Conservation (phyloP, 2,888 invertebrate genomes). For the Melolontha melolontha region DNA sequence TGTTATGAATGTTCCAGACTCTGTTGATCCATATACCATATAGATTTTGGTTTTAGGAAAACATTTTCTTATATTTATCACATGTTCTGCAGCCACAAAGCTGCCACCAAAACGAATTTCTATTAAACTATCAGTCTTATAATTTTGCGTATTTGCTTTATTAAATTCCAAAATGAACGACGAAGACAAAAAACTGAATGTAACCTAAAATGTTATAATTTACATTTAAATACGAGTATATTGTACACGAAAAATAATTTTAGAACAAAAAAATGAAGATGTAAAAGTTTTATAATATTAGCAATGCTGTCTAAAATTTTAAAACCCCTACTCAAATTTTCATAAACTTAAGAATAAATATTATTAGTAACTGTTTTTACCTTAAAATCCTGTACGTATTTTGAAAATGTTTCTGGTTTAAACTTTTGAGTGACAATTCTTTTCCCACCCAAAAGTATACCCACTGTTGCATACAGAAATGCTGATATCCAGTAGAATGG, state of each 20-base stretch:
- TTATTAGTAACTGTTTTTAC: background rate
- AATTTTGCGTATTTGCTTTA: background rate
- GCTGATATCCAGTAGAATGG: background rate
- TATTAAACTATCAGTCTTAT: conserved; percentile 1
- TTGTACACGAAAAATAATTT: background rate
- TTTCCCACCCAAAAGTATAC: conserved; percentile 1
- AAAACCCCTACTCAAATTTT: no score
- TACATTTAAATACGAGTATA: no score
- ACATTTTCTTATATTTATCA: background rate
- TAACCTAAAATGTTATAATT: conserved; percentile 20
- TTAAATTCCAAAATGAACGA: conserved; percentile 4
- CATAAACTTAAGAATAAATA: no score
- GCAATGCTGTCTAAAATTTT: no score
- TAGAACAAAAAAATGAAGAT: background rate
- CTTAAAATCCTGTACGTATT: conserved; percentile 22
- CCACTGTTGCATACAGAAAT: background rate
- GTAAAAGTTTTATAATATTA: no score
- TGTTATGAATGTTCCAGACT: background rate
- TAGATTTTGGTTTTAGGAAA: conserved; percentile 21
- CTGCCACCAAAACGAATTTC: conserved; percentile 17
- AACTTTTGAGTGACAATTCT: conserved; percentile 3
- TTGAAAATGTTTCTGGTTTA: conserved; percentile 6
- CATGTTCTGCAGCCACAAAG: conserved; percentile 1
- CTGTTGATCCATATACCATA: conserved; percentile 12
- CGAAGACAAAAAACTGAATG: conserved; percentile 12